Conservation (phyloP, 2,113 vertebrate genomes). For the Clarias magur region DNA sequence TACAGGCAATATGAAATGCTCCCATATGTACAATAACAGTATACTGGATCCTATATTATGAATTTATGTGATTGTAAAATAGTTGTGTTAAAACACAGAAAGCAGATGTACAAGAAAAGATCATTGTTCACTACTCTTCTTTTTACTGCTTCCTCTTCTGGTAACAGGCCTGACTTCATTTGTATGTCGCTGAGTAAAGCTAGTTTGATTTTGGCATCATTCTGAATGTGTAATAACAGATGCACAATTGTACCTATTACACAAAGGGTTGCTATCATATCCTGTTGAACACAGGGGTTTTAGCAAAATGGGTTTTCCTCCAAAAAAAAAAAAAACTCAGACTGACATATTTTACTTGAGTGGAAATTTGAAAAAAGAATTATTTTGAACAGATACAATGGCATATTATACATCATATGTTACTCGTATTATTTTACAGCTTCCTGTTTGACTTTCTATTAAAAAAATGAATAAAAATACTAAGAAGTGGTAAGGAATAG, state of each 20-base stretch:
- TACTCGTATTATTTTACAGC: not conserved
- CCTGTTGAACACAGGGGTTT: not conserved
- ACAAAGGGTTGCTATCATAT: not conserved
- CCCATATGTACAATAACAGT: not conserved
- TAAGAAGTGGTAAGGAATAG: not conserved
- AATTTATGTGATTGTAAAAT: conserved; percentile 2
- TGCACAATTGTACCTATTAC: not conserved
- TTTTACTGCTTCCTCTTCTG: not conserved
- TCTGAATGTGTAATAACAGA: not conserved
- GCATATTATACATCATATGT: not conserved
- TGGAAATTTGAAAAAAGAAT: no score
- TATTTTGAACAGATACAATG: not conserved
- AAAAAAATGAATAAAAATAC: not conserved
- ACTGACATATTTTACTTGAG: not conserved
- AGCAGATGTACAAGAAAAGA: not conserved
- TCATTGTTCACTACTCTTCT: not conserved
- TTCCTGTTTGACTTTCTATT: not conserved
- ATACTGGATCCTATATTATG: not conserved
- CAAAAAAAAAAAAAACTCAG: not conserved
- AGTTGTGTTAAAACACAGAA: not conserved
- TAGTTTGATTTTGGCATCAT: conserved; percentile 7
- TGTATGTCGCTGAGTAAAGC: not conserved
- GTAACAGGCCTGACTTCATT: not conserved
- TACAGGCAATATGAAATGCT: not conserved
- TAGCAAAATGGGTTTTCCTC: not conserved